phyloP scores from a whole-genome alignment of 2,797 vertebrate species.

The Labroides dimidiatus region DNA sequence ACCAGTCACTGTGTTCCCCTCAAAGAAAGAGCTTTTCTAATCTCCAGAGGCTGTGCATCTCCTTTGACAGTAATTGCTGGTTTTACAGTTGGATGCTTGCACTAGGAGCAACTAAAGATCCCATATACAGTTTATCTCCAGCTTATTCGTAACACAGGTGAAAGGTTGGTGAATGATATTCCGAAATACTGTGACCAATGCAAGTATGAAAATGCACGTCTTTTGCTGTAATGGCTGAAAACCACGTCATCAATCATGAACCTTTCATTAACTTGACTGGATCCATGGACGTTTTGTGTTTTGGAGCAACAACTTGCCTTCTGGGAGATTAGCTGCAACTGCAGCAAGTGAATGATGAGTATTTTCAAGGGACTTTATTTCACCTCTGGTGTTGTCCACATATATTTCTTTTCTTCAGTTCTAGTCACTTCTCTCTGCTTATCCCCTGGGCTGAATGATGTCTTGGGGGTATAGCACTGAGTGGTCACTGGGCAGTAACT shows the following conservation, averaged over 20 bases:
- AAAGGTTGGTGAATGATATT: constrained; percentile 1
- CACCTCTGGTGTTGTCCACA: constrained; percentile 4
- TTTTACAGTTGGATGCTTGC: constrained; percentile 40
- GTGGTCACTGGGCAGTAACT: constrained; percentile 50
- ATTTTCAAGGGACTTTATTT: constrained; percentile 15
- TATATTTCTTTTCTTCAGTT: constrained; percentile 28
- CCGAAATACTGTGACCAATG: constrained; percentile 19
- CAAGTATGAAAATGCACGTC: constrained; percentile 1
- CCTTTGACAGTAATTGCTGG: constrained; percentile 50
- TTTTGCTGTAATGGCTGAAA: constrained; percentile 36
- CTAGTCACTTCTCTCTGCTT: constrained; percentile 40
- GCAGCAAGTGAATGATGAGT: neutral
- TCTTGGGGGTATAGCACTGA: constrained; percentile 39
- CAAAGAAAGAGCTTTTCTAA: constrained; percentile 37
- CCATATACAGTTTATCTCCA: constrained; percentile 16
- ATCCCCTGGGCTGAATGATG: constrained; percentile 1
- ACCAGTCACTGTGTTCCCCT: constrained; percentile 40
- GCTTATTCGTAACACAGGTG: constrained; percentile 18
- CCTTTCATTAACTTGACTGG: constrained; percentile 11
- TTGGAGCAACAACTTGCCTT: constrained; percentile 9
- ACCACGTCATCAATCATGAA: constrained; percentile 13
- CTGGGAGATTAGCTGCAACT: neutral
- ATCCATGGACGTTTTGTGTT: constrained; percentile 7
- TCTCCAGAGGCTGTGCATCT: constrained; percentile 19
- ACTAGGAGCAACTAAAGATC: constrained; percentile 33